These are phyloP conservation scores for Nomada goodeniana DNA, from an alignment of 2,888 invertebrate genomes.

Conservation along the genomic window DNA sequence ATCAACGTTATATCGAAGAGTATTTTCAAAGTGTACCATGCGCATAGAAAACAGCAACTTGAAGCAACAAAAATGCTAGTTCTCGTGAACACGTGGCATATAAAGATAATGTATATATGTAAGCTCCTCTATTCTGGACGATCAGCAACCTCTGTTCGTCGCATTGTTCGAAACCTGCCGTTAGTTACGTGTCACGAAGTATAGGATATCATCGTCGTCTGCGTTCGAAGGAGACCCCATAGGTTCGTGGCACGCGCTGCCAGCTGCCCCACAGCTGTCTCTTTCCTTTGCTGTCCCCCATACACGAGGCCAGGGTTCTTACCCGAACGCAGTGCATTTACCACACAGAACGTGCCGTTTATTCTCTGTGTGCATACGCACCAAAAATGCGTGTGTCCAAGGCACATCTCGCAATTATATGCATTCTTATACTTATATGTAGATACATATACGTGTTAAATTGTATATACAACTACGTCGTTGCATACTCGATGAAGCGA, in stretches of 20 bases:
- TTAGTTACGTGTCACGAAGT: conserved; percentile 71
- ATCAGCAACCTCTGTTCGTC: conserved; percentile 42
- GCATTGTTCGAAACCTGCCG: conserved; percentile 70
- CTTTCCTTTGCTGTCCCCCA: conserved; percentile 74
- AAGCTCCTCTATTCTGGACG: conserved; percentile 33
- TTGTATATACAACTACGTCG: conserved; percentile 4
- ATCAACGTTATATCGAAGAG: not conserved
- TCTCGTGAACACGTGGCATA: not conserved
- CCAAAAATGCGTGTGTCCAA: conserved; percentile 38
- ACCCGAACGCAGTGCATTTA: conserved; percentile 76
- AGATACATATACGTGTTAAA: conserved; percentile 6
- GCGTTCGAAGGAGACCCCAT: conserved; percentile 82
- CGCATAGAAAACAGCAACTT: not conserved
- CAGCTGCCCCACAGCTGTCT: conserved; percentile 85
- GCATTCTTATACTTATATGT: too few species aligned
- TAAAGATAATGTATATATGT: conserved; percentile 35
- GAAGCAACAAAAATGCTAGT: not conserved
- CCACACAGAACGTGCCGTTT: conserved; percentile 71
- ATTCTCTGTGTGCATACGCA: conserved; percentile 59
- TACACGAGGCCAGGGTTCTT: conserved; percentile 71
- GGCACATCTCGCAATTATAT: too few species aligned
- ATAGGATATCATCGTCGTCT: conserved; percentile 78
- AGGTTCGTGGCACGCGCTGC: conserved; percentile 84
- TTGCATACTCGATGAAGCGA: conserved; percentile 53
- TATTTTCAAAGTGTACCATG: not conserved